Evolutionary conservation across 2,888 invertebrate species (phyloP).

Genomic region (Pyrocoelia pectoralis): DNA sequence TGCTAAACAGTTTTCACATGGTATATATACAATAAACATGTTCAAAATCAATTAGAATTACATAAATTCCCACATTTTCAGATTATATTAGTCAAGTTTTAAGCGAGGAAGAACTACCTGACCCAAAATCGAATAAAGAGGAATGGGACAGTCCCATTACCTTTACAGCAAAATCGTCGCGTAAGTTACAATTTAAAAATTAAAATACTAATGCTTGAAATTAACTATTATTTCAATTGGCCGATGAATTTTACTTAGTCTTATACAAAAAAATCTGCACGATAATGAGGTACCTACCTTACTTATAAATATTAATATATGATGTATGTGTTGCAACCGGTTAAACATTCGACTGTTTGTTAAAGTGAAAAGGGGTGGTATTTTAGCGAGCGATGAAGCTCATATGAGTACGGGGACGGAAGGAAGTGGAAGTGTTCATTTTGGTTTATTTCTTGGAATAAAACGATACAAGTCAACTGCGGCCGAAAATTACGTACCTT

Average conservation of each 20-base stretch:
- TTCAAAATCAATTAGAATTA: no score
- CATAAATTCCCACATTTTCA: slow-evolving; percentile 50
- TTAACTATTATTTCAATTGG: not conserved
- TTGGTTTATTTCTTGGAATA: slow-evolving; percentile 53
- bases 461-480: slow-evolving; percentile 63
- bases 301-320: not conserved
- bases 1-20: slow-evolving; percentile 87
- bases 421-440: slow-evolving; percentile 56
- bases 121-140: slow-evolving; percentile 67
- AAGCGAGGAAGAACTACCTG: slow-evolving; percentile 68
- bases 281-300: slow-evolving; percentile 16
- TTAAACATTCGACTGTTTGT: slow-evolving; percentile 8
- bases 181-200: slow-evolving; percentile 67
- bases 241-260: no score
- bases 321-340: slow-evolving; percentile 1
- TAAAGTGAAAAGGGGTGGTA: slow-evolving; percentile 33
- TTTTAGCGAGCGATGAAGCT: slow-evolving; percentile 56
- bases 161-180: slow-evolving; percentile 88
- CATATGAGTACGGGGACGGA: slow-evolving; percentile 55
- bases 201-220: not conserved
- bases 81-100: slow-evolving; percentile 88
- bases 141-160: slow-evolving; percentile 90
- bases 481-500: slow-evolving; percentile 84
- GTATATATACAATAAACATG: slow-evolving; percentile 59
- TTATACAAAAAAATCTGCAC: slow-evolving; percentile 4